Percentiles rank a stretch among this genome's conserved stretches.
Conservation (phyloP, 2,113 vertebrate genomes). For the Carassius gibelio region DNA sequence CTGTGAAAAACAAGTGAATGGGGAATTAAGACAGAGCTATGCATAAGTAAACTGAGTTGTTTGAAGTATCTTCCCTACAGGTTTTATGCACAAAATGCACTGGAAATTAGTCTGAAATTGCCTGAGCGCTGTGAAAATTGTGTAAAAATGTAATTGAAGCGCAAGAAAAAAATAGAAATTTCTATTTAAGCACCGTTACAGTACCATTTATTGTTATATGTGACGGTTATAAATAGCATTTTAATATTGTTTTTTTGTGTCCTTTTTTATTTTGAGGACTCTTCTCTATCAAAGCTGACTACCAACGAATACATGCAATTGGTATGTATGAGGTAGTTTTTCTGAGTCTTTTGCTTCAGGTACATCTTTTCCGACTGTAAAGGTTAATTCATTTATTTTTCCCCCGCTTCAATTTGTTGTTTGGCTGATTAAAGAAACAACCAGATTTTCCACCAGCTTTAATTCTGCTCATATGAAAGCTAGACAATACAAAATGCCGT, state of each 20-base stretch:
- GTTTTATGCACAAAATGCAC: background rate
- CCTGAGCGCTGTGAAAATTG: background rate
- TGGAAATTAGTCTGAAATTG: background rate
- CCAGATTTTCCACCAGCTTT: background rate
- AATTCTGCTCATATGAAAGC: background rate
- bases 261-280: conserved; percentile 80
- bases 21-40: background rate
- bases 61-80: conserved; percentile 14
- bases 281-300: conserved; percentile 84
- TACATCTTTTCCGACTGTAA: conserved; percentile 64
- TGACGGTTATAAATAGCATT: conserved; percentile 54
- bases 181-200: background rate
- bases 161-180: background rate
- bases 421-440: background rate
- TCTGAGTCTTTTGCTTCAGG: conserved; percentile 56
- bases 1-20: background rate
- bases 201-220: conserved; percentile 44
- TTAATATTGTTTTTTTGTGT: conserved; percentile 75
- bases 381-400: conserved; percentile 44
- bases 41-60: background rate
- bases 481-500: background rate
- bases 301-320: conserved; percentile 85
- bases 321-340: conserved; percentile 78
- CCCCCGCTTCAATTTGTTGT: conserved; percentile 9
- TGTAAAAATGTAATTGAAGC: background rate